Evolutionary conservation across 2,888 invertebrate species (phyloP), one percentile per base, ranked within the genome.

Genomic region (Temnothorax ravouxi): DNA sequence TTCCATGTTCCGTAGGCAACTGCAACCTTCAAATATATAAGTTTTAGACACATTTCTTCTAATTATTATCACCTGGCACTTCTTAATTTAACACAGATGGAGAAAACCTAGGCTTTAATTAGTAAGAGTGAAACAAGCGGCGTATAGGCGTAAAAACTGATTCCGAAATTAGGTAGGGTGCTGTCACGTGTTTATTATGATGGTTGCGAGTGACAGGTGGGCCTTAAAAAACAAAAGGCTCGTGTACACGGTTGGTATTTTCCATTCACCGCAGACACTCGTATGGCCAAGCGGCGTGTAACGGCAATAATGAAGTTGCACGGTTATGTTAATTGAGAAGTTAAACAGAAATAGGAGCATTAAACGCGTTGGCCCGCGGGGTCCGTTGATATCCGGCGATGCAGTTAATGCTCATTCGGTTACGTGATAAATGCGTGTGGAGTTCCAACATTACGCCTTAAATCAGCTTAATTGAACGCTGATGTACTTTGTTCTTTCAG

Each of bases 311-410:
- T 91, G 91, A 92, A 93, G 92, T 93, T 89, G 91, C 92, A 90
- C 87, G 90, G 87, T 91, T 90, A 91, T 91, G 93, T 93, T 93
- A 93, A 93, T 93, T 93, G 92, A 89, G 88, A 93, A 90, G 92
- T 93, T 93, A 93, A 93, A 93, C 92, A 93, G 91, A 90, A 92
- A 92, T 91, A 92, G 92, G 92, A 91, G 93, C 89, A 92, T 91
- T 91, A 92, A 91, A 89, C 64, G 83, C 88, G 86, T 85, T 85
- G 76, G 84, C 62, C 83, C 69, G 83, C 86, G 85, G 87, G 85
- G 88, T 90, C 89, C 88, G 89, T 89, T 88, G 90, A 89, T 91
- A 91, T 91, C 90, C 87, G 88, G 79, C 66, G 67, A 69, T 76
- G 84, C 77, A 52, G 77, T 90, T 91, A 90, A 91, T 90, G 91